Evolutionary conservation across 2,113 vertebrate genomes (phyloP).

Genomic region (Odocoileus virginianus): DNA sequence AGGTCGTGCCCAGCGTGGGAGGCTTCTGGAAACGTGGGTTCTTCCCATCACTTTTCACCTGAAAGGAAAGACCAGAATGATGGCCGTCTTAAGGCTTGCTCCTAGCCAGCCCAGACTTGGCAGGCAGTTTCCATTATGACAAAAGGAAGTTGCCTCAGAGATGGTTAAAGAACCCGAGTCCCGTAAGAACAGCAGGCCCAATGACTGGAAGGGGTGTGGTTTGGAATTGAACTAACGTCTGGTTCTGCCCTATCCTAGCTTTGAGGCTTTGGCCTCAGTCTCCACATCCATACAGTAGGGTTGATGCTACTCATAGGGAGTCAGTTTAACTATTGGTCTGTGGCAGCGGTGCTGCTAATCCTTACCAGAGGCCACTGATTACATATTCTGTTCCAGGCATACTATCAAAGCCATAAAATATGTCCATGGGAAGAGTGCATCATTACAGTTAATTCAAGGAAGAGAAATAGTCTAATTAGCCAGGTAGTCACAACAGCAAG

Average conservation of each 20-base stretch:
- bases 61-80: neutral
- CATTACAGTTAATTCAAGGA: neutral
- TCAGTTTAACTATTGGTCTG: neutral
- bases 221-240: neutral
- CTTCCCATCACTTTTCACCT: neutral
- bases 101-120: neutral
- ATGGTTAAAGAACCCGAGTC: neutral
- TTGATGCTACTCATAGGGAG: neutral
- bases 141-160: neutral
- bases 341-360: too few relatives aligned
- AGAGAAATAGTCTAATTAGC: neutral
- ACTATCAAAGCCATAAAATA: neutral
- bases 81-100: neutral
- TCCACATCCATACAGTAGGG: neutral
- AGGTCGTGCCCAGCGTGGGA: neutral
- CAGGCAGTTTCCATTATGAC: neutral
- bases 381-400: neutral
- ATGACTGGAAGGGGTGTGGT: neutral
- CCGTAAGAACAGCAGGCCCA: neutral
- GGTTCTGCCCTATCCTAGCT: neutral
- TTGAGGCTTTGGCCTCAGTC: neutral
- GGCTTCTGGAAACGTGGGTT: neutral
- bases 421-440: neutral
- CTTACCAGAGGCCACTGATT: neutral
- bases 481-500: neutral